A percentile compares a stretch with the other conserved stretches of the same genome.
phyloP scores from a whole-genome alignment of 2,797 vertebrate species.

The Acestrorhynchus altus region DNA sequence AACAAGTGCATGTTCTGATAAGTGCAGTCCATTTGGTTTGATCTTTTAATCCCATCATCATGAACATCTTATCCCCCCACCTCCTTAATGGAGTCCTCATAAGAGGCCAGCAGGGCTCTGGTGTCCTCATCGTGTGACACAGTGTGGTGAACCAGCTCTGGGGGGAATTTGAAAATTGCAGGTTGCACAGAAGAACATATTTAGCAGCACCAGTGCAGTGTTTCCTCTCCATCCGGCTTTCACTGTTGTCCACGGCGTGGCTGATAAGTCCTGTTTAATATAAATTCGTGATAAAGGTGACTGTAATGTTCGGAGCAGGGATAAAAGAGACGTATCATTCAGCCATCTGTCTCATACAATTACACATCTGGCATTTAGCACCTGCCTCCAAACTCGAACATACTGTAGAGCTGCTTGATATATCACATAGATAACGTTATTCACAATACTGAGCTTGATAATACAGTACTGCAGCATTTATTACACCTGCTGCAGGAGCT shows the following conservation, averaged over 20 bases:
- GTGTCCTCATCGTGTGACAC: background rate
- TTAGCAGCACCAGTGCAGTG: background rate
- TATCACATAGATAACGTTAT: no score
- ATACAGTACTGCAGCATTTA: background rate
- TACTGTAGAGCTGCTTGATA: background rate
- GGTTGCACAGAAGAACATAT: background rate
- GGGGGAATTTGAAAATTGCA: conserved; percentile 7
- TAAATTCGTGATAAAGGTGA: background rate
- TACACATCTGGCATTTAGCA: conserved; percentile 19
- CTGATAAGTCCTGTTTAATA: conserved; percentile 3
- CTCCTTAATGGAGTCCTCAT: background rate
- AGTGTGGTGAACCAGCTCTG: background rate
- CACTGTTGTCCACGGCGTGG: conserved; percentile 10
- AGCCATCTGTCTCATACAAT: background rate
- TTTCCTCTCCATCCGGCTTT: conserved; percentile 5
- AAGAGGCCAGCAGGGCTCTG: background rate
- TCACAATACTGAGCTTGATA: background rate
- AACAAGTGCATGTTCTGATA: background rate
- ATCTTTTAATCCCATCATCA: background rate
- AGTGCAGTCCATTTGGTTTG: background rate
- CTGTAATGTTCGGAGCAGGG: background rate
- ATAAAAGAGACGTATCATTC: conserved; percentile 14
- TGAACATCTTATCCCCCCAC: background rate
- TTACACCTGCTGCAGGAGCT: no score
- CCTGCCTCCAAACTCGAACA: background rate